Evolutionary conservation across 2,113 vertebrate genomes (phyloP).

Genomic region (Scomber scombrus): DNA sequence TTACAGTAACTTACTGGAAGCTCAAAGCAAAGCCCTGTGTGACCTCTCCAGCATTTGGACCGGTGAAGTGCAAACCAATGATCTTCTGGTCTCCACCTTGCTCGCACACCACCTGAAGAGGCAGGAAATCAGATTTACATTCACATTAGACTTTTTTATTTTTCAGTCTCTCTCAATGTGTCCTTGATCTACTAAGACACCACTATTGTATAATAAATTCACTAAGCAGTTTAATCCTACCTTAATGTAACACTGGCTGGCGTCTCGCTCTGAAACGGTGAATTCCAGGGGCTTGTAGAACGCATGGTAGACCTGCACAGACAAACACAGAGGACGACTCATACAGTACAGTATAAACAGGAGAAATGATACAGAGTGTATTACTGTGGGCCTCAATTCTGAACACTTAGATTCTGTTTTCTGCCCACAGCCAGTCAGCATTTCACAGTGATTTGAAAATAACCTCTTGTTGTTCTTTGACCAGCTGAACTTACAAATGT

Average conservation of each 20-base stretch:
- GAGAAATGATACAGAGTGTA: background rate
- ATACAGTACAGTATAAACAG: background rate
- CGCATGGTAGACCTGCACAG: conserved; percentile 91
- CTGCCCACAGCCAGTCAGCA: background rate
- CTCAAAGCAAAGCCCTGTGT: conserved; percentile 94
- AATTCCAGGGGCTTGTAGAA: conserved; percentile 97
- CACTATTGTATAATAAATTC: background rate
- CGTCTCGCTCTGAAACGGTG: conserved; percentile 89
- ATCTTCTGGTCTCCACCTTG: conserved; percentile 87
- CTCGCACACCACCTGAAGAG: conserved; percentile 91
- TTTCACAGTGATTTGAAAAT: background rate
- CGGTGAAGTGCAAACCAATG: conserved; percentile 95
- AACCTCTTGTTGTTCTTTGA: background rate
- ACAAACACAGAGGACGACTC: conserved; percentile 19
- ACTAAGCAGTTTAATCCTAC: conserved; percentile 75
- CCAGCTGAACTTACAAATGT: background rate
- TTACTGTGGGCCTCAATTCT: background rate
- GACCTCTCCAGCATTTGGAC: conserved; percentile 95
- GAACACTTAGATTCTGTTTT: background rate
- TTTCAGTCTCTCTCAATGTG: background rate
- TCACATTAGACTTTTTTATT: background rate
- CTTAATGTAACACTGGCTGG: conserved; percentile 95
- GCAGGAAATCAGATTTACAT: background rate
- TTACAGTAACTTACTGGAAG: conserved; percentile 90
- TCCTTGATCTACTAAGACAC: background rate